These are phyloP conservation scores for Protodeltote pygarga DNA, from an alignment of 2,888 invertebrate species.

Conservation along the genomic window DNA sequence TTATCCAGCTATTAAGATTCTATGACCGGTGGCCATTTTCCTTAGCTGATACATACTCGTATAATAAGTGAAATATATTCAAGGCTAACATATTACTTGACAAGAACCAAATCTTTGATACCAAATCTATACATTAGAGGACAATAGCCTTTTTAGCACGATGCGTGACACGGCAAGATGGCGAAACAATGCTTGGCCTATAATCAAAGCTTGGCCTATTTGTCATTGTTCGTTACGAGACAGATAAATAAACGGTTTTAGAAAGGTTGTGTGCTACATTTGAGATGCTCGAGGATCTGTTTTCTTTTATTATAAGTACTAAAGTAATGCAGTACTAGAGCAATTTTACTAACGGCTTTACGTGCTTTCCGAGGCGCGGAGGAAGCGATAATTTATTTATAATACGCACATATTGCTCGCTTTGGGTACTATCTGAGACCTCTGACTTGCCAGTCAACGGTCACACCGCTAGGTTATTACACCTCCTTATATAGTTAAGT, in stretches of 20 bases:
- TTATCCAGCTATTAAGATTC: slow-evolving; percentile 12
- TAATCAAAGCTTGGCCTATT: slow-evolving; percentile 8
- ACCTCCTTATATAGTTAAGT: too few species aligned
- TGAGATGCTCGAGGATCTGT: too few species aligned
- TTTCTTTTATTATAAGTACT: too few species aligned
- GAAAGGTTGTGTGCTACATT: too few species aligned
- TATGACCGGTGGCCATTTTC: slow-evolving; percentile 15
- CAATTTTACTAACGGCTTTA: too few species aligned
- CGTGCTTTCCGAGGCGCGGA: too few species aligned
- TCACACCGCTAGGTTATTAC: too few species aligned
- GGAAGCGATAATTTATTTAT: too few species aligned
- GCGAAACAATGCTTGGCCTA: slow-evolving; percentile 2
- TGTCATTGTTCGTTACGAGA: not conserved
- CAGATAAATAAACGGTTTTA: not conserved
- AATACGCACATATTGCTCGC: too few species aligned
- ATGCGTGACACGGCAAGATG: not conserved
- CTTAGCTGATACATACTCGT: slow-evolving; percentile 13
- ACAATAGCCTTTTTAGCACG: slow-evolving; percentile 22
- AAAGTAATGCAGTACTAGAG: too few species aligned
- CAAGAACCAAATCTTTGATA: slow-evolving; percentile 27
- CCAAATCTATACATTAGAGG: slow-evolving; percentile 18
- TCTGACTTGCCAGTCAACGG: too few species aligned
- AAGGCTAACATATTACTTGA: slow-evolving; percentile 27
- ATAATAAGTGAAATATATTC: slow-evolving; percentile 34
- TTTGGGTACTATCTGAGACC: too few species aligned